A percentile compares a stretch with the other conserved stretches of the same genome.
These are phyloP conservation scores for Gryllus longicercus DNA, from an alignment of 2,888 invertebrate species.

Conservation along the genomic window DNA sequence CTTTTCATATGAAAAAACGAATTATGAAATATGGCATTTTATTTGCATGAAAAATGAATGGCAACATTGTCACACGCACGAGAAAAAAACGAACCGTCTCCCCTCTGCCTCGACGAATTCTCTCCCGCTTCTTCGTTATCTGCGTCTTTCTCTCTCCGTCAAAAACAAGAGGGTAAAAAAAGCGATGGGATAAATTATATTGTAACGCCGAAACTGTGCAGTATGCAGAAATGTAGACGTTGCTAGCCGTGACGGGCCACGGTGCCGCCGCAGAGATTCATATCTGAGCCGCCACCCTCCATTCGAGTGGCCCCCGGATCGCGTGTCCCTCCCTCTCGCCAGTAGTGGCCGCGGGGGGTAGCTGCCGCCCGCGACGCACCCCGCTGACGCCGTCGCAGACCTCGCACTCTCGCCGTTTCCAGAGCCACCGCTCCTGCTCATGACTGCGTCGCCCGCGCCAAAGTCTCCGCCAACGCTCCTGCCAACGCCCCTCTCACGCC, in stretches of 20 bases:
- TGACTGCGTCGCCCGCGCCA: no score
- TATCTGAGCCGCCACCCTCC: not conserved
- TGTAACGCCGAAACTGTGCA: not conserved
- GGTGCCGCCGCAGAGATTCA: not conserved
- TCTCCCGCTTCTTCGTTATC: not conserved
- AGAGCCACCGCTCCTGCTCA: no score
- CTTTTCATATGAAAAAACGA: conserved; percentile 17
- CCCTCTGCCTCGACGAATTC: not conserved
- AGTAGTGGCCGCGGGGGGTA: no score
- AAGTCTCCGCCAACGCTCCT: no score
- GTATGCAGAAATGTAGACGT: not conserved
- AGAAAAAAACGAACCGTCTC: not conserved
- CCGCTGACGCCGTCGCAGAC: no score
- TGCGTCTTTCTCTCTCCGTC: not conserved
- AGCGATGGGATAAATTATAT: conserved; percentile 5
- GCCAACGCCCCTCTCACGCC: no score
- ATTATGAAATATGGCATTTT: conserved; percentile 17
- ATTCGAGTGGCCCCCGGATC: not conserved
- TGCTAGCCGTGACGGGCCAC: not conserved
- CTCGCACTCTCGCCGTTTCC: no score
- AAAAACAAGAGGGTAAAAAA: not conserved
- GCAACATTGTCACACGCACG: conserved; percentile 17
- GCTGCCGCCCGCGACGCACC: no score
- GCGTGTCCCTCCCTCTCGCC: not conserved
- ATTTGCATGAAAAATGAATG: conserved; percentile 17